A percentile compares a stretch with the other conserved stretches of the same genome.
These are phyloP conservation scores for Gymnopithys bicolor DNA, from an alignment of 2,797 vertebrate genomes.

Conservation along the genomic window DNA sequence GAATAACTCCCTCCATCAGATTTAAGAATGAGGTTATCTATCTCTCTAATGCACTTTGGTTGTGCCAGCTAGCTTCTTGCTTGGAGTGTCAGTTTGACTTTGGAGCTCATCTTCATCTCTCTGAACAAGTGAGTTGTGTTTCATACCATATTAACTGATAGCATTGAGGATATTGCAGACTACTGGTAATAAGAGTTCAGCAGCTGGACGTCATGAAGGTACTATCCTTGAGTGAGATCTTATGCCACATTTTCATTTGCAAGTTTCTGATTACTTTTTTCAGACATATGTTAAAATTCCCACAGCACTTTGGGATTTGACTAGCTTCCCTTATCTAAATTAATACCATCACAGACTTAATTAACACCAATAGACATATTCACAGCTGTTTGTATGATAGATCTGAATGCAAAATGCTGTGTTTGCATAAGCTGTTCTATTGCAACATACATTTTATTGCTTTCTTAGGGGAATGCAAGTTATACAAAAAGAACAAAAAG, in stretches of 20 bases:
- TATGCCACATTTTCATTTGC: background rate
- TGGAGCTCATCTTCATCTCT: background rate
- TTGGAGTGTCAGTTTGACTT: background rate
- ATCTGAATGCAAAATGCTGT: conserved; percentile 10
- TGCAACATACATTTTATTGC: background rate
- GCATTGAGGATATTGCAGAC: background rate
- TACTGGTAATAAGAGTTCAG: background rate
- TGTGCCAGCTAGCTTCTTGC: conserved; percentile 1
- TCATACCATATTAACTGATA: background rate
- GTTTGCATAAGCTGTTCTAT: conserved; percentile 28
- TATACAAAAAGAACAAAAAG: background rate
- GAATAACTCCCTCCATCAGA: background rate
- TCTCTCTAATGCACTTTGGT: background rate
- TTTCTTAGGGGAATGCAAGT: background rate
- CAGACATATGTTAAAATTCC: background rate
- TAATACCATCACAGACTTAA: conserved; percentile 36
- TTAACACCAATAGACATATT: conserved; percentile 57
- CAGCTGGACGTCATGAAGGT: background rate
- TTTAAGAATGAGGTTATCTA: conserved; percentile 2
- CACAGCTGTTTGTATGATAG: conserved; percentile 17
- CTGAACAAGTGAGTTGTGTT: background rate
- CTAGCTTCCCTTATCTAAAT: conserved; percentile 56
- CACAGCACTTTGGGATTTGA: background rate
- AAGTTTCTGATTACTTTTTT: conserved; percentile 11
- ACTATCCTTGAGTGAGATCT: background rate